phyloP scores from a whole-genome alignment of 1,140 invertebrate genomes.

The Chymomyza costata region DNA sequence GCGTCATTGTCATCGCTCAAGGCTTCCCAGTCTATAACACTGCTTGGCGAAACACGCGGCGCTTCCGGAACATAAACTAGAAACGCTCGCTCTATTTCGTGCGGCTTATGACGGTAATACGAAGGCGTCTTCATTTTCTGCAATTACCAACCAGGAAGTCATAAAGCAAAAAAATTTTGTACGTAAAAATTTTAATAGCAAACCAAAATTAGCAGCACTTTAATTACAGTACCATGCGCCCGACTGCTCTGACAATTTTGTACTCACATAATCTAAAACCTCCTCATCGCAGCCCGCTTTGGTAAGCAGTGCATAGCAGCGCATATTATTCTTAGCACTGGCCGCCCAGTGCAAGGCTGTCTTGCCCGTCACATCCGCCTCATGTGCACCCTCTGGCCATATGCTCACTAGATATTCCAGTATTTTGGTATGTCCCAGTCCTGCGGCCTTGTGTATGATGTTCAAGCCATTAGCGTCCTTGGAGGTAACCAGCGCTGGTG shows the following conservation, averaged over 20 bases:
- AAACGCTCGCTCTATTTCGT: constrained; percentile 83
- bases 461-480: constrained; percentile 88
- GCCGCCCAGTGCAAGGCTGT: constrained; percentile 95
- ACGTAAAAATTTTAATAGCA: constrained; percentile 50
- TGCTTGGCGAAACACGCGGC: constrained; percentile 82
- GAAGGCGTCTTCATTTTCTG: constrained; percentile 88
- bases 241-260: not conserved
- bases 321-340: constrained; percentile 82
- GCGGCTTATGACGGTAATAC: constrained; percentile 85
- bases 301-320: constrained; percentile 84
- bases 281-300: constrained; percentile 86
- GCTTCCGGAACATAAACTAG: constrained; percentile 86
- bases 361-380: constrained; percentile 87
- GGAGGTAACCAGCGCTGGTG: constrained; percentile 83
- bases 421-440: constrained; percentile 84
- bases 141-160: constrained; percentile 50
- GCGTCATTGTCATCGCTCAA: constrained; percentile 52
- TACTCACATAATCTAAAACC: constrained; percentile 87
- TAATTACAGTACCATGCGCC: no score
- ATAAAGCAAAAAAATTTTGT: constrained; percentile 13
- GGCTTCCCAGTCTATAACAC: constrained; percentile 83
- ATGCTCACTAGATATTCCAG: constrained; percentile 84
- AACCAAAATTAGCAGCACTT: not conserved
- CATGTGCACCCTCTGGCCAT: constrained; percentile 81
- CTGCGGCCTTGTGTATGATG: constrained; percentile 89